Evolutionary conservation across 2,888 invertebrate species (phyloP).

Genomic region (Belgica antarctica): DNA sequence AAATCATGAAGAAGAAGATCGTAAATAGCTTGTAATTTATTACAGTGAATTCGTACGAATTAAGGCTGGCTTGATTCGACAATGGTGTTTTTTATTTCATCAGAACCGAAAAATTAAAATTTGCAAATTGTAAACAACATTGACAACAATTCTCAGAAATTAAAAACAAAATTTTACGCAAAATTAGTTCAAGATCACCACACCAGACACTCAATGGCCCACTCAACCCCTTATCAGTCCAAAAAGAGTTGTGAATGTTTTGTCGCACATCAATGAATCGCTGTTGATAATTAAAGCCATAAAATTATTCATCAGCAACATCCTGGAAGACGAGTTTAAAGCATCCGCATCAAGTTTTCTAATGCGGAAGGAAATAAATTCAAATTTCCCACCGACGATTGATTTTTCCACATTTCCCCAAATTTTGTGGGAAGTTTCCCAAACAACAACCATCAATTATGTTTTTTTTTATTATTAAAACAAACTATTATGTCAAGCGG

Average conservation of each 20-base stretch:
- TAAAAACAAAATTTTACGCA: no score
- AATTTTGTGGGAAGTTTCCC: not conserved
- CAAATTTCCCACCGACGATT: not conserved
- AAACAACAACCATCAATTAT: not conserved
- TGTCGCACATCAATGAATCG: not conserved
- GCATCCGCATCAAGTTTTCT: no score
- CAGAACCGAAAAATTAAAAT: not conserved
- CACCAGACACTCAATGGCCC: no score
- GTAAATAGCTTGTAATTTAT: no score
- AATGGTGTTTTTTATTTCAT: not conserved
- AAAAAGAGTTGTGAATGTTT: not conserved
- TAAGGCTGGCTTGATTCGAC: no score
- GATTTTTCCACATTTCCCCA: not conserved
- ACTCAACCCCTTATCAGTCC: no score
- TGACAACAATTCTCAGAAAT: no score
- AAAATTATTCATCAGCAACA: not conserved
- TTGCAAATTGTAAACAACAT: not conserved
- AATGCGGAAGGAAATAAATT: constrained; percentile 8
- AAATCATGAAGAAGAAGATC: no score
- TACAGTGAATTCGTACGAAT: no score
- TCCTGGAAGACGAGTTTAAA: not conserved
- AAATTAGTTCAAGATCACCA: no score
- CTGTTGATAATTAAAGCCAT: not conserved
- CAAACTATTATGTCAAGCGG: constrained; percentile 24
- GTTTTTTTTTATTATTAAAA: not conserved